Evolutionary conservation across 2,888 invertebrate species (phyloP), one percentile per base, ranked within the genome.

Genomic region (Bimastos eiseni): DNA sequence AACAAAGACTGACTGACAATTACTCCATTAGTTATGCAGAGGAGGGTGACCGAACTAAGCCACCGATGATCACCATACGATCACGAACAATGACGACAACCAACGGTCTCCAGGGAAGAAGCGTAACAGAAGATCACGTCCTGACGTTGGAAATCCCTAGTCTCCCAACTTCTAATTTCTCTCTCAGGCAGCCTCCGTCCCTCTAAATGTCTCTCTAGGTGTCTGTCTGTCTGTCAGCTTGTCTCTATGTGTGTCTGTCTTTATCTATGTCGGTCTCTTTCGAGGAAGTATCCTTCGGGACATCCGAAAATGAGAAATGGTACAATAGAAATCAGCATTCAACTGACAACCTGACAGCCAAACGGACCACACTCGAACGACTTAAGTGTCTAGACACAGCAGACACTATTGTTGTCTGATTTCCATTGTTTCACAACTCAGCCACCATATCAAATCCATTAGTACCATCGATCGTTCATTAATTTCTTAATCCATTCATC

Each of bases 281-380:
- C 8, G 19, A 49, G 24, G 19, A 49, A 30, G 6, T 70, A n/a
- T 70, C 30, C n/a, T 8, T 70, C 70, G n/a, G 70, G 70, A 30
- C 70, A 70, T 30, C n/a, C 70, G n/a, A n/a, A n/a, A n/a, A 70
- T 70, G 70, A 70, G 70, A 70, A 70, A 70, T 70, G 70, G 70
- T 13, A n/a, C n/a, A 11, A 70, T 70, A 30, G 70, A 70, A 70
- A 70, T 70, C 70, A 70, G n/a, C 70, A 70, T 70, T 70, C 70
- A 70, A 13, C 30, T n/a, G 70, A 70, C 70, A 70, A 8, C n/a
- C 70, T n/a, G 70, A 30, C 49, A n/a, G n/a, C n/a, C 70, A 70
- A 70, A 70, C 70, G 70, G 70, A 70, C 70, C 70, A 70, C 70
- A 70, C 70, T 70, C 70, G 70, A 70, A 70, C 70, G 70, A 70